phyloP scores from a whole-genome alignment of 1,140 invertebrate species.

The Magallana angulata region DNA sequence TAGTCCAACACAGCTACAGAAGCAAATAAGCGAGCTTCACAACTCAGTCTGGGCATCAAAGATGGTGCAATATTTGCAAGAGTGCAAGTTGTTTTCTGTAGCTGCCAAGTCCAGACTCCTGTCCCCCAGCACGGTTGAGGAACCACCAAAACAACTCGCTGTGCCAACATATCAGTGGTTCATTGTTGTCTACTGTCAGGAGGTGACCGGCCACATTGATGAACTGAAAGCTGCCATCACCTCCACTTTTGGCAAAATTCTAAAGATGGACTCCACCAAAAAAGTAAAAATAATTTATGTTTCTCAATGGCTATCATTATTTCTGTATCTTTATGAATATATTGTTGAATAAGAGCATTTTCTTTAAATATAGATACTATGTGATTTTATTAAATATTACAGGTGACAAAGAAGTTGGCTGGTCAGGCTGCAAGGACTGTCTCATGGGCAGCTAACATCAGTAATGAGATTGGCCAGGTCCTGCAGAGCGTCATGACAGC shows the following conservation, averaged over 20 bases:
- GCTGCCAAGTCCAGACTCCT: background rate
- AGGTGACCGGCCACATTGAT: conserved; percentile 55
- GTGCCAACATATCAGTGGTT: conserved; percentile 60
- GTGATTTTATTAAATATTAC: too few species aligned
- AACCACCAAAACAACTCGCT: conserved; percentile 40
- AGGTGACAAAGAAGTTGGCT: too few species aligned
- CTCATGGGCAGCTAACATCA: background rate
- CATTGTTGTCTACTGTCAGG: conserved; percentile 53
- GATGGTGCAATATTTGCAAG: conserved; percentile 41
- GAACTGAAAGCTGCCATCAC: conserved; percentile 64
- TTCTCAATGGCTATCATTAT: too few species aligned
- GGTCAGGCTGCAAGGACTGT: background rate
- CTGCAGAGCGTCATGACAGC: conserved; percentile 56
- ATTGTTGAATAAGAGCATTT: too few species aligned
- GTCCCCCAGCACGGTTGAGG: background rate
- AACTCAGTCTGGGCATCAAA: conserved; percentile 28
- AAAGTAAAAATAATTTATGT: conserved; percentile 38
- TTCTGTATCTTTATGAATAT: too few species aligned
- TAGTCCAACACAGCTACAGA: conserved; percentile 48
- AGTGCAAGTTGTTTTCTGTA: conserved; percentile 36
- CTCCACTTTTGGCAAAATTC: conserved; percentile 57
- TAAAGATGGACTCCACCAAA: conserved; percentile 63
- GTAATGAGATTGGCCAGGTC: conserved; percentile 57
- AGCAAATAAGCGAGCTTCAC: conserved; percentile 49
- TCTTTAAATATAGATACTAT: too few species aligned